Evolutionary conservation across 2,113 vertebrate genomes (phyloP).

Genomic region (Callaeas wilsoni): DNA sequence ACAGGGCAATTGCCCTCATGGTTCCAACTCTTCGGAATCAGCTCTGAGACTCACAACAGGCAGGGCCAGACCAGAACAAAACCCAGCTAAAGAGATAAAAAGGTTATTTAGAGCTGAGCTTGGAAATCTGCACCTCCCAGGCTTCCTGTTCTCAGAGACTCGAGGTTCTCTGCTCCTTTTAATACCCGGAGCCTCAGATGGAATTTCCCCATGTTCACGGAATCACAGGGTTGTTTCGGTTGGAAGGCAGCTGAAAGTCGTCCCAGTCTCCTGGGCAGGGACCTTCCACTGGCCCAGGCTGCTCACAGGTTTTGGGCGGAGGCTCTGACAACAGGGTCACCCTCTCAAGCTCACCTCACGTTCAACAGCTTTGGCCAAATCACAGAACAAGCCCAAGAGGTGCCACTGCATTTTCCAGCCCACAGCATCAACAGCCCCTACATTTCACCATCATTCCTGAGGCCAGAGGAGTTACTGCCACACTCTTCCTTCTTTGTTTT

Average conservation of each 20-base stretch:
- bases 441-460: neutral
- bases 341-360: neutral
- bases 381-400: neutral
- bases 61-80: neutral
- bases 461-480: neutral
- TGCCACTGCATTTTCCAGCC: neutral
- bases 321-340: neutral
- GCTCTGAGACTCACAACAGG: neutral
- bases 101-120: neutral
- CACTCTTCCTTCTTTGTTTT: neutral
- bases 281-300: neutral
- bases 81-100: neutral
- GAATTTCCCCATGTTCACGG: neutral
- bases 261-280: neutral
- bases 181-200: neutral
- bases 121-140: neutral
- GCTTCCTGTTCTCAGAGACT: neutral
- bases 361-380: neutral
- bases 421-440: rapidly evolving
- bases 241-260: neutral
- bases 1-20: neutral
- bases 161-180: neutral
- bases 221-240: neutral
- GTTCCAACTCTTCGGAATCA: neutral
- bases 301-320: neutral